These are phyloP conservation scores for Gonioctena quinquepunctata DNA, from an alignment of 1,140 invertebrate species.

Conservation along the genomic window DNA sequence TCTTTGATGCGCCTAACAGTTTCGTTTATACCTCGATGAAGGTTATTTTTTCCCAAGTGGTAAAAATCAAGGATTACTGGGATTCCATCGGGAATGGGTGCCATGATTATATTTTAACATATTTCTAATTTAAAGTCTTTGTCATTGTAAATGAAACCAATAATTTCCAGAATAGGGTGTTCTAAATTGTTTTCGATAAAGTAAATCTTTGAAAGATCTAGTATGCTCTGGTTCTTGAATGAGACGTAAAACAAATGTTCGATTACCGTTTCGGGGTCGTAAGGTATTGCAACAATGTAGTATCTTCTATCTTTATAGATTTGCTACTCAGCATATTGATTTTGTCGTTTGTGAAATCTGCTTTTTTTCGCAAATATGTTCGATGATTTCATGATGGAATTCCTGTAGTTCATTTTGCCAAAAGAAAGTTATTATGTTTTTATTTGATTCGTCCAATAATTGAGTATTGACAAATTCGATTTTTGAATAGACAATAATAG, in stretches of 20 bases:
- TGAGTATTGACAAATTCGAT: constrained; percentile 13
- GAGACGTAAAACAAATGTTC: constrained; percentile 16
- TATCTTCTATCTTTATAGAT: constrained; percentile 14
- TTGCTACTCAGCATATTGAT: constrained; percentile 18
- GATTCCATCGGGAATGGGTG: constrained; percentile 2
- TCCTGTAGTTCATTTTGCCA: constrained; percentile 22
- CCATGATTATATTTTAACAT: constrained; percentile 11
- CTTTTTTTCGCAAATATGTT: constrained; percentile 12
- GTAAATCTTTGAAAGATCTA: no score
- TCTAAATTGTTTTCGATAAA: neutral
- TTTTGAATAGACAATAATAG: constrained; percentile 24
- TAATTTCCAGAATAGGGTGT: neutral
- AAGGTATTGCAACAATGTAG: constrained; percentile 10
- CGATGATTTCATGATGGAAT: constrained; percentile 21
- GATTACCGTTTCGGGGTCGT: constrained; percentile 5
- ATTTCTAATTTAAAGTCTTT: constrained; percentile 13
- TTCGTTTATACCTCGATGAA: constrained; percentile 20
- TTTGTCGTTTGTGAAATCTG: neutral
- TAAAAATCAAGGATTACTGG: constrained; percentile 17
- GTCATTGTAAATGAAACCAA: neutral
- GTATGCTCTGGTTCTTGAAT: neutral
- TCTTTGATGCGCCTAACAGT: neutral
- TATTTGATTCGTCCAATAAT: constrained; percentile 19
- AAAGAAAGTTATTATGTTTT: constrained; percentile 19
- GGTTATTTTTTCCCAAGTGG: constrained; percentile 7